A percentile compares a stretch with the other conserved stretches of the same genome.
Evolutionary conservation across 2,888 invertebrate species (phyloP).

Genomic region (Himalopsyche tibetana): DNA sequence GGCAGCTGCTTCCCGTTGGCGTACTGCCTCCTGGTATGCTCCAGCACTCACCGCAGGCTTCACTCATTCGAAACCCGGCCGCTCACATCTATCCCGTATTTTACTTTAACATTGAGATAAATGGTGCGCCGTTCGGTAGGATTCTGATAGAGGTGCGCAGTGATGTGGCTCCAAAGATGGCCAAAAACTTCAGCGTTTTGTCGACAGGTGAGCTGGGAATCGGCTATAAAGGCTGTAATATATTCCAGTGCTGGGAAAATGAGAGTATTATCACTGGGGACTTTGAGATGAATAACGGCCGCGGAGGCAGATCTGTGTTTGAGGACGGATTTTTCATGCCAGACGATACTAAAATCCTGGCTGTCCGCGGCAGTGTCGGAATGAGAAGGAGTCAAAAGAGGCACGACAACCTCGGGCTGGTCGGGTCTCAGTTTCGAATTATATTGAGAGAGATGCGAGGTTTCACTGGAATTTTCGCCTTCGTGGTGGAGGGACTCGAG

Average conservation of each 20-base stretch:
- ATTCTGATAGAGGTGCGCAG: conserved; percentile 87
- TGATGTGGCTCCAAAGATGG: conserved; percentile 89
- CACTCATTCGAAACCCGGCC: conserved; percentile 75
- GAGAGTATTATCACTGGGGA: conserved; percentile 90
- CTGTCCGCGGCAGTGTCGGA: conserved; percentile 86
- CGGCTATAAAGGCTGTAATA: conserved; percentile 87
- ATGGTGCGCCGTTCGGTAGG: conserved; percentile 82
- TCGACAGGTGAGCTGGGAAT: conserved; percentile 85
- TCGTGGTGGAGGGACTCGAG: conserved; percentile 87
- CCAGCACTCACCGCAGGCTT: conserved; percentile 73
- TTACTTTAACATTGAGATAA: conserved; percentile 86
- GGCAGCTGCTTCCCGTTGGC: conserved; percentile 64
- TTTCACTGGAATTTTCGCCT: conserved; percentile 89
- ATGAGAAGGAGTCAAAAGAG: conserved; percentile 89
- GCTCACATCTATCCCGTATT: conserved; percentile 82
- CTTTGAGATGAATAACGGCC: conserved; percentile 88
- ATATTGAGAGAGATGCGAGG: conserved; percentile 89
- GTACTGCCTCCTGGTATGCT: conserved; percentile 66
- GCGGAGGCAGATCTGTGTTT: conserved; percentile 86
- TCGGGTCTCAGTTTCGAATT: conserved; percentile 90
- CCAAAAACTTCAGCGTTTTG: conserved; percentile 85
- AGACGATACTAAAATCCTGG: conserved; percentile 86
- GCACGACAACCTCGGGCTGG: conserved; percentile 87
- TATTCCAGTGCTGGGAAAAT: conserved; percentile 90
- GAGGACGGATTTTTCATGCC: conserved; percentile 88